Evolutionary conservation across 1,140 invertebrate genomes (phyloP), one percentile per base, ranked within the genome.

Genomic region (Drosophila sp.): DNA sequence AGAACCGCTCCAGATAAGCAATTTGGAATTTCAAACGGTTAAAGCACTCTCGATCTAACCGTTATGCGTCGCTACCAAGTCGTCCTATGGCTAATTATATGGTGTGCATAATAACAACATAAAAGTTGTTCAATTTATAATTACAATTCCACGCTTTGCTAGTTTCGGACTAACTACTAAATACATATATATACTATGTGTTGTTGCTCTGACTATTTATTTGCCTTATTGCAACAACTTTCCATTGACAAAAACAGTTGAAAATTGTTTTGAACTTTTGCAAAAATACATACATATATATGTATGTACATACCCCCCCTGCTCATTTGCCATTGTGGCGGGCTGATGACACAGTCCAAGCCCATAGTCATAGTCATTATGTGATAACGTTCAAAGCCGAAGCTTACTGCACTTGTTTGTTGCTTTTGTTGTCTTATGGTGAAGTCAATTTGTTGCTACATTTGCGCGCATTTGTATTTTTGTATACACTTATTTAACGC

Each of bases 171-270:
- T 27, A 50, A 25, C 44, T 27, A 50, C 44, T 35, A 10, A 1
- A 23, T 32, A 33, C 17, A 23, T 33, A 8, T 50, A 50, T 7
- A 10, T 50, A 47, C 1, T 25, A 47, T 25, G 23, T 47, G 27
- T 47, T 50, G 44, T 50, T 50, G 44, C 23, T 10, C 25, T 50
- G 44, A n/a, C 44, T 50, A 50, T 50, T 50, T 50, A 50, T 50
- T 50, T 50, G 44, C 40, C 10, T 17, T 41, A 41, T 41, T 41
- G 40, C 44, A 50, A 50, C 66, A 74, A 80, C 84, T 89, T 87
- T 84, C 84, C 84, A 87, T 87, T 89, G 84, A 87, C 82, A 85
- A 85, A 50, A 76, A 85, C 63, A 86, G 74, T 86, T 81, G 40
- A 56, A 76, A 83, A 84, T 80, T 81, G 66, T 80, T 79, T 68